Conservation (phyloP, 2,113 vertebrate species). For the Gila orcuttii region DNA sequence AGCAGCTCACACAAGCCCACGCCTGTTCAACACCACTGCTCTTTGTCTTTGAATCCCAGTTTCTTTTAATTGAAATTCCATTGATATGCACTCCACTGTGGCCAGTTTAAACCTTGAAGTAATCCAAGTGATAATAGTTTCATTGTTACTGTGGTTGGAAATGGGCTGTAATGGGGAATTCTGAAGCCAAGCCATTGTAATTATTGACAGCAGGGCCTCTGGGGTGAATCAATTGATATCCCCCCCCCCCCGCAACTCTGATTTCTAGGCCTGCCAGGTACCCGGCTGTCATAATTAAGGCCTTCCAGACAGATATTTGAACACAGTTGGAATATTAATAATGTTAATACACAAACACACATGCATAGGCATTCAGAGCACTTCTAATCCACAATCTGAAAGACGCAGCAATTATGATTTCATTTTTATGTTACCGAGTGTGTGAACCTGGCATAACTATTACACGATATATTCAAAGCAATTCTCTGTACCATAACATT, state of each 20-base stretch:
- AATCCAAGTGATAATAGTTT: conserved; percentile 53
- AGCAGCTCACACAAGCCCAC: not conserved
- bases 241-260: conserved; percentile 43
- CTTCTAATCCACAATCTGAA: conserved; percentile 2
- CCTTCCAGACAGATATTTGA: conserved; percentile 33
- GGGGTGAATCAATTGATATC: conserved; percentile 59
- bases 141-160: conserved; percentile 53
- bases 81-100: conserved; percentile 25
- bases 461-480: conserved; percentile 71
- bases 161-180: conserved; percentile 60
- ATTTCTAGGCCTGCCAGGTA: conserved; percentile 53
- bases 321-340: conserved; percentile 8
- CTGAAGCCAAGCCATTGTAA: conserved; percentile 59
- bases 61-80: conserved; percentile 43
- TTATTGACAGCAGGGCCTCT: conserved; percentile 60
- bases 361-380: not conserved
- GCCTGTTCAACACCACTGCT: not conserved
- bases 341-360: not conserved
- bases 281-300: conserved; percentile 55
- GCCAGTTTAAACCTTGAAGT: conserved; percentile 43
- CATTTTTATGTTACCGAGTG: conserved; percentile 67
- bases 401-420: conserved; percentile 48
- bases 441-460: conserved; percentile 69
- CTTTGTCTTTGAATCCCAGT: conserved; percentile 11
- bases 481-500: conserved; percentile 71